Evolutionary conservation across 2,797 vertebrate genomes (phyloP).

Genomic region (Bufotes viridis): DNA sequence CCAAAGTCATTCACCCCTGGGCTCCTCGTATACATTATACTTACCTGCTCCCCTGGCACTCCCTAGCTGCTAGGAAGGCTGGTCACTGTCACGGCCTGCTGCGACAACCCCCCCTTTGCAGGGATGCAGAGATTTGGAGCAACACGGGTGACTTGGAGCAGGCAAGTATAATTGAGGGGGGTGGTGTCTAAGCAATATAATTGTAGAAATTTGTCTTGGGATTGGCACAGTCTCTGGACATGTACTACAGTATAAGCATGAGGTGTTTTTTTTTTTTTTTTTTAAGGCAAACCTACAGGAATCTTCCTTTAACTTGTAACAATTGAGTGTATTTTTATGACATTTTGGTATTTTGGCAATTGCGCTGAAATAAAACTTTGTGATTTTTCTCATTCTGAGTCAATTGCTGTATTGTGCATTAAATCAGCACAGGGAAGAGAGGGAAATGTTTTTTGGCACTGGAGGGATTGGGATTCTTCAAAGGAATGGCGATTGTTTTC

Average conservation of each 20-base stretch:
- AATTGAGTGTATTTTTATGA: not conserved
- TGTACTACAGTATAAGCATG: not conserved
- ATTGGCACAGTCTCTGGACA: not conserved
- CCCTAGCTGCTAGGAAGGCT: no score
- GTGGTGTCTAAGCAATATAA: not conserved
- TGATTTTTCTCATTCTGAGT: not conserved
- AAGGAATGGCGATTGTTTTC: conserved; percentile 60
- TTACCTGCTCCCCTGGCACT: no score
- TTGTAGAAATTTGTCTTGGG: not conserved
- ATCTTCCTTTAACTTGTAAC: not conserved
- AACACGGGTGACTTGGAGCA: no score
- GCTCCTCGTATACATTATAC: no score
- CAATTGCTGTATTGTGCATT: conserved; percentile 23
- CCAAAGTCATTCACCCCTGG: no score
- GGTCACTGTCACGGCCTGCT: no score
- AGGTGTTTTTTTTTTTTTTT: not conserved
- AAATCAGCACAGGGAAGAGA: conserved; percentile 27
- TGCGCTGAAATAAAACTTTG: not conserved
- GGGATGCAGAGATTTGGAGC: no score
- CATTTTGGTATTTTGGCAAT: conserved; percentile 13
- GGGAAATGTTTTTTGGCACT: conserved; percentile 43
- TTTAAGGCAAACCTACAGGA: no score
- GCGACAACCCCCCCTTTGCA: no score
- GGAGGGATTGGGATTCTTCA: conserved; percentile 51
- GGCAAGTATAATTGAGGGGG: no score